Evolutionary conservation across 2,888 invertebrate species (phyloP).

Genomic region (Cinara cedri): DNA sequence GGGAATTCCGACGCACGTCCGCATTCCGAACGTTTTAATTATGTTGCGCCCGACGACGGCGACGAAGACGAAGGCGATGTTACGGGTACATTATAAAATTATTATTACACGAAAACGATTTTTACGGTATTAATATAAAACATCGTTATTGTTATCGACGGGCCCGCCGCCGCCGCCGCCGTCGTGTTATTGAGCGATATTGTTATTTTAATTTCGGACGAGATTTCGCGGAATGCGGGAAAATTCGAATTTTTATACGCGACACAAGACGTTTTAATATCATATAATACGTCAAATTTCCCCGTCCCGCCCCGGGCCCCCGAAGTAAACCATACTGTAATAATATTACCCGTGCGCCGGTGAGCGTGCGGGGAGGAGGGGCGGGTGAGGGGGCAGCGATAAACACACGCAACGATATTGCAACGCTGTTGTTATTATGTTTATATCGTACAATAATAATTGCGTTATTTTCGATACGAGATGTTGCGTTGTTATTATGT

Average conservation of each 20-base stretch:
- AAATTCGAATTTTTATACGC: slow-evolving; percentile 42
- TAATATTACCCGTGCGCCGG: too few relatives aligned
- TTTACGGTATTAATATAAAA: slow-evolving; percentile 1
- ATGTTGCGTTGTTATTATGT: too few relatives aligned
- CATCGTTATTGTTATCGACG: neutral
- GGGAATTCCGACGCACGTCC: slow-evolving; percentile 48
- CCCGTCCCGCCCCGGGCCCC: neutral
- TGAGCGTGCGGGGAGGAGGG: too few relatives aligned
- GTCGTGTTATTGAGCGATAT: too few relatives aligned
- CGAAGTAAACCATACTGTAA: neutral
- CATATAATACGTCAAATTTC: too few relatives aligned
- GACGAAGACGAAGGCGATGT: neutral
- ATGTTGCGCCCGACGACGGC: neutral
- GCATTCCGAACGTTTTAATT: slow-evolving; percentile 54
- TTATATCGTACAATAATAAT: too few relatives aligned
- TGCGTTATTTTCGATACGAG: too few relatives aligned
- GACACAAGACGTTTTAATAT: slow-evolving; percentile 17
- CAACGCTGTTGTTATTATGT: too few relatives aligned
- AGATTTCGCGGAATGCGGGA: slow-evolving; percentile 34
- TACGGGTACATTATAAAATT: slow-evolving; percentile 28
- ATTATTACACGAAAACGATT: neutral
- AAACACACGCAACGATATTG: too few relatives aligned
- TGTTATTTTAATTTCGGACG: neutral
- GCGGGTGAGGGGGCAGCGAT: too few relatives aligned
- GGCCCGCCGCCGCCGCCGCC: too few relatives aligned